Base-by-base conservation (phyloP, 2,797 vertebrate species). In the Urophycis tenuis region DNA sequence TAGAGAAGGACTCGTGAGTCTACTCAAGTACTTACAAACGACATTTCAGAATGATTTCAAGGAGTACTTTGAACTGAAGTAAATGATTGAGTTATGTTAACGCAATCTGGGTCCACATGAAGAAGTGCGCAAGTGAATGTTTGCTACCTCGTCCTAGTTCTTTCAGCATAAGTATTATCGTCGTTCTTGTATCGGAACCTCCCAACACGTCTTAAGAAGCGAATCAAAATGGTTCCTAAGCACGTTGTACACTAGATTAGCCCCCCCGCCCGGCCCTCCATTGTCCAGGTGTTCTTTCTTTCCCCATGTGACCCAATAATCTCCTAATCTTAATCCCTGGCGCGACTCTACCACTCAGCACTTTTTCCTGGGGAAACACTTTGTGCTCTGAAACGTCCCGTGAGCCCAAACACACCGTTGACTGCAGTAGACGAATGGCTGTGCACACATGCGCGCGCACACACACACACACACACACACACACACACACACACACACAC, bases 271-370 rank as follows among this genome's bases (percentile, higher is more conserved):
- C 30, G 45, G 69, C 10, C 53, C 53, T 41, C 45, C 45, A 22
- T 19, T 49, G 64, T 69, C 30, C 67, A n/a, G 71, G 39, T 17
- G 25, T 49, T 77, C 72, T 78, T 29, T 49, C 72, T 73, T 31
- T 29, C 71, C 74, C 71, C 88, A 78, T 78, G 87, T 89, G 88
- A 89, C 74, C 81, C 36, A 30, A 77, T 91, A 81, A 89, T 84
- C 88, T 79, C 72, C 79, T 85, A 77, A 86, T 79, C 85, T 81
- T 78, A 49, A 76, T 69, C 84, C 72, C 5, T 22, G 45, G 45
- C 19, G 74, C 77, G 79, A 80, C 49, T 45, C 9, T 3, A 76
- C 49, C 78, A 77, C 75, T 80, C 81, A 10, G 70, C 79, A 73
- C 70, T 74, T 30, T 77, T 36, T 53, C 53, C 29, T 31, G 30